A percentile compares a stretch with the other conserved stretches of the same genome.
These are phyloP conservation scores for Struthidea cinerea DNA, from an alignment of 2,113 vertebrate genomes.

Conservation along the genomic window DNA sequence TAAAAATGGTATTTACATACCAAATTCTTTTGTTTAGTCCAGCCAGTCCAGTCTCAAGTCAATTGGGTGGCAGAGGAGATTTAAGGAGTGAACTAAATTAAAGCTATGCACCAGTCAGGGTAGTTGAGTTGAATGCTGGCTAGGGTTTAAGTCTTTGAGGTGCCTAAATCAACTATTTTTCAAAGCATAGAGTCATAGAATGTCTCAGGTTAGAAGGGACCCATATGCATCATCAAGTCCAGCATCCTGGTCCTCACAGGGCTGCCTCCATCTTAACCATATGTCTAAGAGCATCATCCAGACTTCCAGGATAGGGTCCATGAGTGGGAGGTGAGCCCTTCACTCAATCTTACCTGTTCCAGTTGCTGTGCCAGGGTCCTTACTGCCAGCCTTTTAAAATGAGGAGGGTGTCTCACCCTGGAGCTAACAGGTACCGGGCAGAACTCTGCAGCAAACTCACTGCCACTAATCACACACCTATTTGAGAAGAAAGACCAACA, in stretches of 20 bases:
- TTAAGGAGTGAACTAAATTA: background rate
- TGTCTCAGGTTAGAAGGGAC: background rate
- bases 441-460: background rate
- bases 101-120: background rate
- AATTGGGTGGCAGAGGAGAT: background rate
- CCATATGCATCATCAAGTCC: background rate
- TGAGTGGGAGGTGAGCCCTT: background rate
- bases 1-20: background rate
- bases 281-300: background rate
- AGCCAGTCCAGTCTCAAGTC: background rate
- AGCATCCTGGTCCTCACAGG: background rate
- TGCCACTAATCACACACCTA: background rate
- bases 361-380: background rate
- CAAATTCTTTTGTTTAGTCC: background rate
- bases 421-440: background rate
- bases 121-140: background rate
- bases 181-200: background rate
- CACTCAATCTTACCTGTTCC: background rate
- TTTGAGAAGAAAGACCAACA: background rate
- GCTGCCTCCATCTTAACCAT: background rate
- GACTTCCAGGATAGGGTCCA: background rate
- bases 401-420: background rate
- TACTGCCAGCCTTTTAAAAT: constrained; percentile 41
- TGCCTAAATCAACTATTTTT: background rate
- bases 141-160: background rate